A percentile compares a stretch with the other conserved stretches of the same genome.
Evolutionary conservation across 2,888 invertebrate genomes (phyloP).

Genomic region (Drymonia ruficornis): DNA sequence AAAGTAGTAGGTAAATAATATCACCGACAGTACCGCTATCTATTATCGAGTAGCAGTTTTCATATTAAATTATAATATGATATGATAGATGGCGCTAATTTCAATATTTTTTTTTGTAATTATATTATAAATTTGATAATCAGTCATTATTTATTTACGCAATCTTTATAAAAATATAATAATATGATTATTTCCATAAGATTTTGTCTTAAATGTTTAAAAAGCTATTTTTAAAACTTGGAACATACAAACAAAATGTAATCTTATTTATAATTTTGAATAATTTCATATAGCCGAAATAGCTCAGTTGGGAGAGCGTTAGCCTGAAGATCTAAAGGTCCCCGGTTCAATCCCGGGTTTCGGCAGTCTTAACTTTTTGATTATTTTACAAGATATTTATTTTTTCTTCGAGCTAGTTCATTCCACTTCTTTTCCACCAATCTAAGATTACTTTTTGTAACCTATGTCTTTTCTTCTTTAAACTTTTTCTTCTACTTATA

Average conservation of each 20-base stretch:
- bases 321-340: constrained; percentile 64
- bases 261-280: constrained; percentile 26
- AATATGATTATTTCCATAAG: too few species aligned
- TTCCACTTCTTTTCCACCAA: too few species aligned
- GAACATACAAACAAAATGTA: background rate
- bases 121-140: too few species aligned
- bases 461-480: too few species aligned
- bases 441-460: too few species aligned
- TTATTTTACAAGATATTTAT: too few species aligned
- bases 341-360: constrained; percentile 64
- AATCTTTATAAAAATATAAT: too few species aligned
- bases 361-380: constrained; percentile 33
- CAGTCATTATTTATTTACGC: too few species aligned
- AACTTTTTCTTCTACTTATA: too few species aligned
- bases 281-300: constrained; percentile 39
- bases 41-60: constrained; percentile 18
- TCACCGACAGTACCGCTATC: background rate
- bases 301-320: constrained; percentile 67
- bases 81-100: constrained; percentile 10
- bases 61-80: background rate
- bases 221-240: too few species aligned
- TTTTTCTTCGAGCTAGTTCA: too few species aligned
- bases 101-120: background rate
- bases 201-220: too few species aligned
- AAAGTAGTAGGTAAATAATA: background rate